Conservation (phyloP, 1,140 invertebrate species). For the Ridgeia piscesae region DNA sequence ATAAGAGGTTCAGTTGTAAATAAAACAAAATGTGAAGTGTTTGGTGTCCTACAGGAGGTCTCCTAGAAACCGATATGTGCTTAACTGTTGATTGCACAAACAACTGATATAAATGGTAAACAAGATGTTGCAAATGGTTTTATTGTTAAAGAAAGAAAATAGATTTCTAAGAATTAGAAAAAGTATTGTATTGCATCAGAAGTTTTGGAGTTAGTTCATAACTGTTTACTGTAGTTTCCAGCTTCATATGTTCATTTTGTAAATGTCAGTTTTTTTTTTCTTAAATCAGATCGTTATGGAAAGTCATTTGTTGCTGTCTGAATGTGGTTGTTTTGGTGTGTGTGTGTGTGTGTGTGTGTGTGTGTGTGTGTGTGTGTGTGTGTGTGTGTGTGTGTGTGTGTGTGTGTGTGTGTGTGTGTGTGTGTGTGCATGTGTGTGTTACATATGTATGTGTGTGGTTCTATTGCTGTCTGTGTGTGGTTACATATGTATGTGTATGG, state of each 20-base stretch:
- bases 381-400: background rate
- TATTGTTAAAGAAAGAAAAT: background rate
- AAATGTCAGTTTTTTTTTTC: background rate
- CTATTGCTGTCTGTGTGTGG: background rate
- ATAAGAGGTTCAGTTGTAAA: background rate
- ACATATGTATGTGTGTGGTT: slow-evolving; percentile 9
- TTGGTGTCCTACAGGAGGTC: background rate
- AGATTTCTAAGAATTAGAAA: background rate
- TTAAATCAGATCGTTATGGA: background rate
- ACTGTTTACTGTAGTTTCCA: background rate
- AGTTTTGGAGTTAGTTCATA: background rate
- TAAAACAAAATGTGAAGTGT: background rate
- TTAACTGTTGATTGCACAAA: background rate
- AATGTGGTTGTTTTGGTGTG: background rate
- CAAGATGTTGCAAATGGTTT: background rate
- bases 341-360: background rate
- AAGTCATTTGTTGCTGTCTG: background rate
- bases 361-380: background rate
- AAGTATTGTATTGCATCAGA: background rate
- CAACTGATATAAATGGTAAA: background rate
- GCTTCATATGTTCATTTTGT: background rate
- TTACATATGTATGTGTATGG: background rate
- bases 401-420: background rate
- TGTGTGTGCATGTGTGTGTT: background rate
- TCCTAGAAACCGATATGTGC: background rate